Evolutionary conservation across 2,797 vertebrate species (phyloP).

Genomic region (Lepus townsendii): DNA sequence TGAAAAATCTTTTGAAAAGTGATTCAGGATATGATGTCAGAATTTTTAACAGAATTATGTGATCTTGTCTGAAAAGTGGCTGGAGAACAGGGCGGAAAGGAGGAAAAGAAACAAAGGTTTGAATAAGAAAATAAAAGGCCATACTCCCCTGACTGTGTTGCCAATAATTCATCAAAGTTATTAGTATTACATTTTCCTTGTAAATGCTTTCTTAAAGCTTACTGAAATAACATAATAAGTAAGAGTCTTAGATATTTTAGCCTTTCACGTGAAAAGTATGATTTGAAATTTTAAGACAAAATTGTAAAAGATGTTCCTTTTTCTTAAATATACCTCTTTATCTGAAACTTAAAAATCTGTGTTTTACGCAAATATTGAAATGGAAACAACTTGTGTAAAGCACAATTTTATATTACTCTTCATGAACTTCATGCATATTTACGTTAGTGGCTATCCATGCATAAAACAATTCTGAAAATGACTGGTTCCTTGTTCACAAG

Average conservation of each 20-base stretch:
- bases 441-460: not conserved
- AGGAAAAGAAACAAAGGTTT: constrained; percentile 62
- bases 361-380: constrained; percentile 18
- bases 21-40: constrained; percentile 16
- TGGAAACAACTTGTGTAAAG: constrained; percentile 2
- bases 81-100: not conserved
- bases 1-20: constrained; percentile 63
- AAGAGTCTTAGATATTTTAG: not conserved
- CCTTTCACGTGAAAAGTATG: constrained; percentile 25
- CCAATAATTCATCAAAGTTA: constrained; percentile 12
- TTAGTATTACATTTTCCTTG: not conserved
- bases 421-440: not conserved
- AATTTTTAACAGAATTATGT: constrained; percentile 59
- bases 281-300: not conserved
- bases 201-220: not conserved
- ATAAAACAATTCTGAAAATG: not conserved
- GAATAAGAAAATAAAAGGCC: not conserved
- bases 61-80: constrained; percentile 45
- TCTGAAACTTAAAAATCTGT: not conserved
- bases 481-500: not conserved
- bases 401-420: constrained; percentile 2
- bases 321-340: not conserved
- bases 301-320: not conserved
- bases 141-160: not conserved
- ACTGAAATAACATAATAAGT: not conserved